phyloP scores from a whole-genome alignment of 2,888 invertebrate genomes.

The Melinopterus prodromus region DNA sequence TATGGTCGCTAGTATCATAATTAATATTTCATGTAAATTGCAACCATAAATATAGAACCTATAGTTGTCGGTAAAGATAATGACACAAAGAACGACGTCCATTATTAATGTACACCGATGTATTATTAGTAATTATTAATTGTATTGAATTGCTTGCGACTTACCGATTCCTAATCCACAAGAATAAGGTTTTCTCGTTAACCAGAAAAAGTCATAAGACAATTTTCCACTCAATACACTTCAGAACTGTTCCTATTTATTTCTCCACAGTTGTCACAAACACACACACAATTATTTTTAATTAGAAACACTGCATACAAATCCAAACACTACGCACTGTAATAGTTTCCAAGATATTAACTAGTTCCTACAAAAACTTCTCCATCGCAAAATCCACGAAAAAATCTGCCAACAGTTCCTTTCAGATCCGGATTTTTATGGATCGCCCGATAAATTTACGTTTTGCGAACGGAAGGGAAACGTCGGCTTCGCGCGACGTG shows the following conservation, averaged over 20 bases:
- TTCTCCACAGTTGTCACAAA: neutral
- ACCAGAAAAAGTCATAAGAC: neutral
- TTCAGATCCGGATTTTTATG: neutral
- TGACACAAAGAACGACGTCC: too few relatives aligned
- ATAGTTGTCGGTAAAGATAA: neutral
- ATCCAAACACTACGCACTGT: neutral
- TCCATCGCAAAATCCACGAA: neutral
- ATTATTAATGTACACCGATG: too few relatives aligned
- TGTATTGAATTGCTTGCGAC: neutral
- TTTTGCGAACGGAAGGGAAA: conserved; percentile 27
- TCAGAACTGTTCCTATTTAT: neutral
- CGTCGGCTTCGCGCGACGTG: conserved; percentile 16
- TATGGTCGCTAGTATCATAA: neutral
- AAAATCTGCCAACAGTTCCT: neutral
- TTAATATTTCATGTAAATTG: neutral
- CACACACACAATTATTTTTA: neutral
- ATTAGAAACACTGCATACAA: neutral
- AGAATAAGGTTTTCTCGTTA: neutral
- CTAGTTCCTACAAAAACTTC: neutral
- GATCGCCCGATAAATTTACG: neutral
- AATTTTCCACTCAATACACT: neutral
- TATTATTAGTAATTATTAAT: too few relatives aligned
- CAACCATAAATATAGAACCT: neutral
- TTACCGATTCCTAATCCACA: neutral
- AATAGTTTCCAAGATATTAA: neutral